Conservation (phyloP, 1,140 invertebrate species). For the Monochamus saltuarius region DNA sequence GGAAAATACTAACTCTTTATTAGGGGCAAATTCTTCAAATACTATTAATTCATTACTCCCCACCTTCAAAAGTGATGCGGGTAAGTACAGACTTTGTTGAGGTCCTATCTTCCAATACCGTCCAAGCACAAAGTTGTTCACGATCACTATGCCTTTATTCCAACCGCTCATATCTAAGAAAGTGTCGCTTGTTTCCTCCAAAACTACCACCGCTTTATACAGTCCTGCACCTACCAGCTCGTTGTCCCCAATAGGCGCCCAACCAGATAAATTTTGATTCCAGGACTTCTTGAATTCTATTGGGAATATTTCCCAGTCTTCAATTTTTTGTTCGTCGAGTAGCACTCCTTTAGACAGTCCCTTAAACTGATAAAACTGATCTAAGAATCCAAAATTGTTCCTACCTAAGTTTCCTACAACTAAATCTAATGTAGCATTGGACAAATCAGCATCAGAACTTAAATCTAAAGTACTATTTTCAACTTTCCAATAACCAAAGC, state of each 20-base stretch:
- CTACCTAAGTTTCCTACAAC: slow-evolving; percentile 63
- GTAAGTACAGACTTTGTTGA: slow-evolving; percentile 60
- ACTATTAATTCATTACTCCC: slow-evolving; percentile 54
- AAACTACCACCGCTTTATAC: slow-evolving; percentile 31
- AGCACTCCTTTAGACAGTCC: slow-evolving; percentile 55
- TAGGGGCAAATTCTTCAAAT: slow-evolving; percentile 43
- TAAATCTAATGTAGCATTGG: slow-evolving; percentile 53
- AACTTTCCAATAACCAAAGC: slow-evolving; percentile 54
- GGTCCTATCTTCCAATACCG: slow-evolving; percentile 60
- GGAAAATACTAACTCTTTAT: slow-evolving; percentile 19
- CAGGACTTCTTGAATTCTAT: slow-evolving; percentile 56
- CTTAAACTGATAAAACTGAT: slow-evolving; percentile 55
- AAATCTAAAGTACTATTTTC: slow-evolving; percentile 41
- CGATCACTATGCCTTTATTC: slow-evolving; percentile 60
- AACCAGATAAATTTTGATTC: slow-evolving; percentile 37
- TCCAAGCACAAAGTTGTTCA: slow-evolving; percentile 66
- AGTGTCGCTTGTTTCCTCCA: slow-evolving; percentile 1
- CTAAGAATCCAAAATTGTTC: slow-evolving; percentile 56
- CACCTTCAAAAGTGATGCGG: slow-evolving; percentile 55
- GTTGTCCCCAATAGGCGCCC: not conserved
- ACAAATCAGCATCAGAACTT: slow-evolving; percentile 20
- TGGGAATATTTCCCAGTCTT: slow-evolving; percentile 55
- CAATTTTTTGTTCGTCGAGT: slow-evolving; percentile 50
- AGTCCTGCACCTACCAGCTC: slow-evolving; percentile 37
- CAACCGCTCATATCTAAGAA: slow-evolving; percentile 53